Base-by-base conservation (phyloP, 2,113 vertebrate species). In the Nanorana parkeri region DNA sequence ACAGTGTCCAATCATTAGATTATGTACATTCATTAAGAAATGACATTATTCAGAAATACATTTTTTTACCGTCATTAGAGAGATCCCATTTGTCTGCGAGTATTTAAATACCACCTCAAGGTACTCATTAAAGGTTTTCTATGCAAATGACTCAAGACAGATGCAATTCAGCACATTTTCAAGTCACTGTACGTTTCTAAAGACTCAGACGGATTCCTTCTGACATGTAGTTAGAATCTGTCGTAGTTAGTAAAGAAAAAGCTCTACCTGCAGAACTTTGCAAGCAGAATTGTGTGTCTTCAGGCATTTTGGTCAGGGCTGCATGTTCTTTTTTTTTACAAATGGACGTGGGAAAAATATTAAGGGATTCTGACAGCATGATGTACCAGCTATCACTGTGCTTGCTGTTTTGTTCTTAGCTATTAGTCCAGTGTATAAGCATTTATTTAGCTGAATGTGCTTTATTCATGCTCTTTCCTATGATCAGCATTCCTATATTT, bases 101-200 rank as follows among this genome's bases (percentile, higher is more conserved):
- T 66, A 17, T 67, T 58, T 81, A 81, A 52, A 81, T 66, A 75
- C 29, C 41, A 66, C 68, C 78, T 61, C 60, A 54, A 81, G 69
- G 41, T 52, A 58, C 63, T 74, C 61, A 75, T 75, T 81, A 81
- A 81, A 52, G 68, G 69, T 63, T 58, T 36, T 81, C 23, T 58
- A 81, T 81, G 69, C 55, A 81, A 74, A 74, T 47, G 24, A 24
- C 17, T 74, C 54, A 19, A 74, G 69, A 75, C 60, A 80, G 52
- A 79, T 36, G 20, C 47, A 51, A 61, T n/a, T 81, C 56, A 73
- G 68, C 68, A 65, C 28, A 73, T 81, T 81, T 47, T 36, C 6
- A 54, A 64, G 79, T 81, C 51, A 71, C 68, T 71, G 47, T 63
- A 81, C 65, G 36, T 73, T 65, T 81, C 51, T 81, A 81, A 81